Evolutionary conservation across 2,113 vertebrate genomes (phyloP).

Genomic region (Herpetotheres cachinnans): DNA sequence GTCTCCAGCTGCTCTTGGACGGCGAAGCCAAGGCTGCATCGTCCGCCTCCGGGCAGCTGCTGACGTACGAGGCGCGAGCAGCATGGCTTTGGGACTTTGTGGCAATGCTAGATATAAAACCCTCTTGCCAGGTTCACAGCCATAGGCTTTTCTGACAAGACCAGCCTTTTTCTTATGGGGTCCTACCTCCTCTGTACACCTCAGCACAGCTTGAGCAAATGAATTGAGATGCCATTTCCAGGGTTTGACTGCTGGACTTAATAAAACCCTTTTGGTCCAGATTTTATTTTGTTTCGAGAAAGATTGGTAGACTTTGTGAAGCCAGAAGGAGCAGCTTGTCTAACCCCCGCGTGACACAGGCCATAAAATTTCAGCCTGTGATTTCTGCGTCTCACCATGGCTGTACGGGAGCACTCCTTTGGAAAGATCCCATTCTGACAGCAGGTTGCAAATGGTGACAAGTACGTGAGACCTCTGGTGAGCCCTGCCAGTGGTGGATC

Average conservation of each 20-base stretch:
- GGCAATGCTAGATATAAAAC: not conserved
- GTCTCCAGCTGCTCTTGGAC: not conserved
- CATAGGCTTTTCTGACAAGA: not conserved
- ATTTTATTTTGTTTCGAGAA: not conserved
- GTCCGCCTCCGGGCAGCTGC: not conserved
- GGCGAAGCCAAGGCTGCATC: not conserved
- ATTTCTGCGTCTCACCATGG: not conserved
- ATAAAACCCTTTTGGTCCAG: not conserved
- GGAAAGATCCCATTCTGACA: not conserved
- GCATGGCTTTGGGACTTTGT: not conserved
- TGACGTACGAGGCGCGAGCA: rapidly evolving
- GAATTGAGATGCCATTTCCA: not conserved
- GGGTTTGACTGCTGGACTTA: not conserved
- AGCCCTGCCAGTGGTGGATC: not conserved
- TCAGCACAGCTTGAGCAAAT: not conserved
- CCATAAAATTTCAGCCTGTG: not conserved
- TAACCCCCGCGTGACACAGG: rapidly evolving
- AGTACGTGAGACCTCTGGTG: not conserved
- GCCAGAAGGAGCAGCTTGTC: not conserved
- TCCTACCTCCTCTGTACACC: not conserved
- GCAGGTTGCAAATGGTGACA: not conserved
- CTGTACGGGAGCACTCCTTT: not conserved
- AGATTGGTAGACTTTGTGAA: not conserved
- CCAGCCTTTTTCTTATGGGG: not conserved
- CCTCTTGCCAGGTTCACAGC: not conserved